These are phyloP conservation scores for Spialia ferax DNA, from an alignment of 2,888 invertebrate genomes.

Conservation along the genomic window DNA sequence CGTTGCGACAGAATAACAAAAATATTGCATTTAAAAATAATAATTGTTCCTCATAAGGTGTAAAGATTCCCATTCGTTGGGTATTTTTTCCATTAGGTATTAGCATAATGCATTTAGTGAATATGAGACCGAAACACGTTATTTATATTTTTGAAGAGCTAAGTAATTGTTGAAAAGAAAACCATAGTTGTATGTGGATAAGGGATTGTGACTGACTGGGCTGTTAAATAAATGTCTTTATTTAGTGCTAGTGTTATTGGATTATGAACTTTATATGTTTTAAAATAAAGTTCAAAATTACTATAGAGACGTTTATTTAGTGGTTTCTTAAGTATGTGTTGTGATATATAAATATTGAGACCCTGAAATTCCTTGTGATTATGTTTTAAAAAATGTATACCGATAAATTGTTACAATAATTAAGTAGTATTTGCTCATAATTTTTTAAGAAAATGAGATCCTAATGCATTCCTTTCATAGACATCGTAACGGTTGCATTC, in stretches of 20 bases:
- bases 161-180: constrained; percentile 32
- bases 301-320: constrained; percentile 36
- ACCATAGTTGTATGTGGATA: constrained; percentile 28
- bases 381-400: not conserved
- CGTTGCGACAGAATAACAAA: constrained; percentile 40
- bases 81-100: constrained; percentile 63
- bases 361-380: constrained; percentile 40
- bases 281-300: constrained; percentile 31
- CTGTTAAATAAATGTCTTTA: constrained; percentile 37
- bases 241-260: constrained; percentile 1
- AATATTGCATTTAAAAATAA: constrained; percentile 65
- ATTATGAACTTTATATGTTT: constrained; percentile 10
- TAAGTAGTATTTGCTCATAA: constrained; percentile 4
- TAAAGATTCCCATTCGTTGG: constrained; percentile 56
- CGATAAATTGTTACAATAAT: not conserved
- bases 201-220: constrained; percentile 32
- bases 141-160: constrained; percentile 41
- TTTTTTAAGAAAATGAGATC: not conserved
- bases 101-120: constrained; percentile 66
- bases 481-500: not conserved
- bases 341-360: constrained; percentile 45
- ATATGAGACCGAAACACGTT: constrained; percentile 41
- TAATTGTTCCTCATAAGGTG: constrained; percentile 67
- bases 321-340: constrained; percentile 43
- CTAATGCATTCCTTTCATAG: not conserved